Conservation (phyloP, 2,113 vertebrate genomes). For the Salvator merianae region DNA sequence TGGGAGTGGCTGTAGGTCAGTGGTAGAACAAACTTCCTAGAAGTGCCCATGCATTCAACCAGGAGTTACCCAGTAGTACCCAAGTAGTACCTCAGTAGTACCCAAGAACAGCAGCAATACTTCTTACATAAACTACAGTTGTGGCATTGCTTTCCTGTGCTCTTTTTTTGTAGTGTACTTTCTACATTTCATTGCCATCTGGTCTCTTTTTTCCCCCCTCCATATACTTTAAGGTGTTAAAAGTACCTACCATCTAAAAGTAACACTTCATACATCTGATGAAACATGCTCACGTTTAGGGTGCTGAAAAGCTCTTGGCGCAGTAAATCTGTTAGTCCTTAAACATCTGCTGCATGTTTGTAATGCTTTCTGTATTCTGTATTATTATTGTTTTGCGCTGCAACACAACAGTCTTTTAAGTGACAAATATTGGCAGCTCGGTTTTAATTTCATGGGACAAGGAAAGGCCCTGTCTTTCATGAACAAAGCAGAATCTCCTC, state of each 20-base stretch:
- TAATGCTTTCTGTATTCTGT: not conserved
- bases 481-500: not conserved
- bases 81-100: too few species aligned
- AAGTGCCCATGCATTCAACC: too few species aligned
- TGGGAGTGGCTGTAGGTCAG: too few species aligned
- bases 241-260: not conserved
- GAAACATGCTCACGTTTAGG: too few species aligned
- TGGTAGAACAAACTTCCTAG: too few species aligned
- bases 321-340: not conserved
- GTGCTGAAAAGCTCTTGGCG: not conserved
- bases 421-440: not conserved
- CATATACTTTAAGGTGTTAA: not conserved
- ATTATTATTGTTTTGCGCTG: not conserved
- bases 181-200: not conserved
- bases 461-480: not conserved
- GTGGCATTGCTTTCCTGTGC: too few species aligned
- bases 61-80: too few species aligned
- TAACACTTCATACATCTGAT: not conserved
- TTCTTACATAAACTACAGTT: too few species aligned
- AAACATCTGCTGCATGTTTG: too few species aligned
- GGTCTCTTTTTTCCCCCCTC: not conserved
- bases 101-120: too few species aligned
- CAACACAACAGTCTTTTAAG: not conserved
- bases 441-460: not conserved
- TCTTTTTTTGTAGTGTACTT: not conserved